Evolutionary conservation across 2,888 invertebrate species (phyloP), one percentile per base, ranked within the genome.

Genomic region (Heterodera filipjevi): DNA sequence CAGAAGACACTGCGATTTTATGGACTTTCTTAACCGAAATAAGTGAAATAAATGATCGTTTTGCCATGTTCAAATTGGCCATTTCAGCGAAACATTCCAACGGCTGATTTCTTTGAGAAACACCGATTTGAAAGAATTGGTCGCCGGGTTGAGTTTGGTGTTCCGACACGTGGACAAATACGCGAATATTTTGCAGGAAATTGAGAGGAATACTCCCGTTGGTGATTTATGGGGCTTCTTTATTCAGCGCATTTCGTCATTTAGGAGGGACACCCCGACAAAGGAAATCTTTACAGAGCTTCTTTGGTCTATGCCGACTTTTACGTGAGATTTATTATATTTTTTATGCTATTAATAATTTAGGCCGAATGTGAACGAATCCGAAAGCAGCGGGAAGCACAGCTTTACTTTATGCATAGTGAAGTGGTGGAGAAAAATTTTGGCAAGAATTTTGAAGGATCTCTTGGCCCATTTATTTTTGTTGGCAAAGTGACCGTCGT

Each of bases 381-480:
- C 64, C 92, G 98, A 66, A 93, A 95, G 27, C 95, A 97, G 89
- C 96, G 96, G 90, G 97, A 99, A 91, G 91, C 96, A 85, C 98
- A 99, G 87, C 91, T 96, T 80, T 98, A 98, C 91, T 95, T 99
- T 78, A 92, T 98, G 83, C 75, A 80, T n/a, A 94, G 94, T 0
- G 95, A 96, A 0, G 94, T 94, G 71, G 94, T 98, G n/a, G 92
- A 94, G 77, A 95, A 95, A 14, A 97, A 96, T 95, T 95, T 96
- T 88, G 95, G 96, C 5, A 93, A 93, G 85, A 90, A 91, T 90
- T 93, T 93, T 87, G 90, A 94, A 71, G 83, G 90, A 44, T 90
- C 91, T n/a, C 91, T 94, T 16, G 96, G 96, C 1, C 95, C 95
- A 82, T 95, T 97, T 30, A 91, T 79, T 14, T 78, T 83, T 30